Conservation (phyloP, 2,113 vertebrate species). For the Corythornis cristatus region DNA sequence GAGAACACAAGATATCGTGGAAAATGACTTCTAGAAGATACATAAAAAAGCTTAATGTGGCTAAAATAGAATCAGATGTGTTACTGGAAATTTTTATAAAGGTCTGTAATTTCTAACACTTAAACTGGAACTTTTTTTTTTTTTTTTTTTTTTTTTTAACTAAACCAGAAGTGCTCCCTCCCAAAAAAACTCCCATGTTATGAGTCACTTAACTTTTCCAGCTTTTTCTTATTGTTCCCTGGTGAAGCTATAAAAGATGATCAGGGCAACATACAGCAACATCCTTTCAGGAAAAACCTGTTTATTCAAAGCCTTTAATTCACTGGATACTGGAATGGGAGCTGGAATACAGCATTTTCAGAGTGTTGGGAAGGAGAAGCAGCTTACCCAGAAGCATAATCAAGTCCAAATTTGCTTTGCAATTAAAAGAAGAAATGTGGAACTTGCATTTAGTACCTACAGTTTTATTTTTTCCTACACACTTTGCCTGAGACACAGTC, state of each 20-base stretch:
- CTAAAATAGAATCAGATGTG: neutral
- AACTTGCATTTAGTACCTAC: neutral
- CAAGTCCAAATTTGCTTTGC: neutral
- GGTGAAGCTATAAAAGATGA: conserved; percentile 50
- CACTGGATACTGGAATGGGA: conserved; percentile 21
- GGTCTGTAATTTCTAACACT: neutral
- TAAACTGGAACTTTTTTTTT: neutral
- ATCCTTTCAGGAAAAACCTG: conserved; percentile 74
- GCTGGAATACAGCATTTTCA: conserved; percentile 22
- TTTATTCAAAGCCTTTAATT: conserved; percentile 64
- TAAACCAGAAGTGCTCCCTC: neutral
- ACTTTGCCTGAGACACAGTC: neutral
- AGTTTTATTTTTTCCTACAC: neutral
- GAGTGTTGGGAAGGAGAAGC: neutral
- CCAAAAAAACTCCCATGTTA: neutral
- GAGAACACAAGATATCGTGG: neutral
- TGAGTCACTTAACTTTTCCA: conserved; percentile 26
- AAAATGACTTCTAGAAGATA: neutral
- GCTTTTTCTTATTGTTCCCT: conserved; percentile 24
- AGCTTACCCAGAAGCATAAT: neutral
- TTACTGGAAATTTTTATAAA: conserved; percentile 18
- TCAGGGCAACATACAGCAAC: conserved; percentile 36
- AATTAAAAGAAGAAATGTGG: neutral
- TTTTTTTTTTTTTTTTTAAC: neutral
- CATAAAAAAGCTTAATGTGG: neutral